Base-by-base conservation (phyloP, 2,113 vertebrate genomes). In the Chaetodon trifascialis region DNA sequence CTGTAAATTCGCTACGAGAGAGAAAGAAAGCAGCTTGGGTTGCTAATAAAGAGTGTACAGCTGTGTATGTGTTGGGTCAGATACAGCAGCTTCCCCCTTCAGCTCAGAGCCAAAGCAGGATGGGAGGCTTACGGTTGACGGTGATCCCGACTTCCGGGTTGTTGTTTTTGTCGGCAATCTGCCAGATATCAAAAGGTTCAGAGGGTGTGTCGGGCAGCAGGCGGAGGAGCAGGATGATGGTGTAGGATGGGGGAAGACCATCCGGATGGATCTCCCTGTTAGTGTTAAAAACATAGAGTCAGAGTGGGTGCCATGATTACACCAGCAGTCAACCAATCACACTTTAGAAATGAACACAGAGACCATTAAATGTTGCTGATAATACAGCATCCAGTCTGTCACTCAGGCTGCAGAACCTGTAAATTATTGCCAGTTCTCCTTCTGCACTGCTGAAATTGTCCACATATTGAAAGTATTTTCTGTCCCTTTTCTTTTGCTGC, bases 181-280 rank as follows among this genome's bases (percentile, higher is more conserved):
- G 98, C 98, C 98, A 99, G 85, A 99, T 94, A 87, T 98, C 97
- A 92, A 99, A 99, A 52, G 98, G 95, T 64, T 99, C 97, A 0
- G 76, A 96, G 66, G 95, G 91, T 3, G 97, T 95, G 86, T 99
- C 97, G 0, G 98, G 96, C 56, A 99, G 94, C 73, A 99, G 95
- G 51, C 97, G 97, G 95, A 99, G 97, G 58, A 99, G 91, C 79
- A 99, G 81, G 90, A 99, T 96, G 87, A 99, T 96, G 1, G 98
- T 99, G 93, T 98, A 99, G 0, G 97, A 94, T 81, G 95, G 95
- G 19, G 98, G 97, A 80, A 99, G 93, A 83, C 98, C 98, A 9
- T 99, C 97, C 0, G 98, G 97, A 87, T 99, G 98, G 71, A 99
- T 91, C 71, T 99, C 98, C 93, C 98, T 99, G 92, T 92, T 73